Conservation (phyloP, 2,888 invertebrate genomes). For the Eupithecia dodoneata region DNA sequence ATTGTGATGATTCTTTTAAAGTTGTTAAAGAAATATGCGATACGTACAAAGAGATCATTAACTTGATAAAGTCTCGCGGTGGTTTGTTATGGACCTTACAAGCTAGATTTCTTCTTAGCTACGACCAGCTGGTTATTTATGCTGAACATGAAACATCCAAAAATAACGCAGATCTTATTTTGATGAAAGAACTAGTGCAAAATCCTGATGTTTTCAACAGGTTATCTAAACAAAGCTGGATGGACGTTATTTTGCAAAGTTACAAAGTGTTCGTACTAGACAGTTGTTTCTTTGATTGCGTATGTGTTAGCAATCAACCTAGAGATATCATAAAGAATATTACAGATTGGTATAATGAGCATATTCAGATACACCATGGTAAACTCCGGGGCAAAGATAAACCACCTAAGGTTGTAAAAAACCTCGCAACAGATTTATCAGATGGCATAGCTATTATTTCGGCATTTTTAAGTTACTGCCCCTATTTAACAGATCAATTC, state of each 20-base stretch:
- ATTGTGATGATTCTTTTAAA: slow-evolving; percentile 66
- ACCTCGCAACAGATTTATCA: slow-evolving; percentile 80
- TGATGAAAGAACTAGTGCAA: slow-evolving; percentile 59
- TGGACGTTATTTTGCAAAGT: slow-evolving; percentile 85
- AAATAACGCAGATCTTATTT: slow-evolving; percentile 66
- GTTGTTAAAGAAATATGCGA: slow-evolving; percentile 71
- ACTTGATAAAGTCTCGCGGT: slow-evolving; percentile 67
- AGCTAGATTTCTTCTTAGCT: slow-evolving; percentile 70
- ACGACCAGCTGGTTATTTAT: slow-evolving; percentile 71
- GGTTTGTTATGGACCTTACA: slow-evolving; percentile 67
- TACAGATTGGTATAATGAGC: slow-evolving; percentile 70
- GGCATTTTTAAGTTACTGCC: slow-evolving; percentile 83
- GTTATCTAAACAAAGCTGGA: slow-evolving; percentile 82
- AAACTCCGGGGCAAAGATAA: slow-evolving; percentile 54
- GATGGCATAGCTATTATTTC: slow-evolving; percentile 84
- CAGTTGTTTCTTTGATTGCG: slow-evolving; percentile 77
- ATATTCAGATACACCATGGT: slow-evolving; percentile 59
- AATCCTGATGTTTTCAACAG: slow-evolving; percentile 63
- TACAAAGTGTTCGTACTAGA: slow-evolving; percentile 84
- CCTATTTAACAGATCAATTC: slow-evolving; percentile 79
- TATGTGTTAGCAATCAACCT: slow-evolving; percentile 65
- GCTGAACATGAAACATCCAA: slow-evolving; percentile 63
- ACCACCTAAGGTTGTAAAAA: slow-evolving; percentile 62
- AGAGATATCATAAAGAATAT: slow-evolving; percentile 67
- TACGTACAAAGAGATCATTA: slow-evolving; percentile 69